A percentile compares a stretch with the other conserved stretches of the same genome.
phyloP scores from a whole-genome alignment of 2,113 vertebrate species.

The Oreochromis niloticus region DNA sequence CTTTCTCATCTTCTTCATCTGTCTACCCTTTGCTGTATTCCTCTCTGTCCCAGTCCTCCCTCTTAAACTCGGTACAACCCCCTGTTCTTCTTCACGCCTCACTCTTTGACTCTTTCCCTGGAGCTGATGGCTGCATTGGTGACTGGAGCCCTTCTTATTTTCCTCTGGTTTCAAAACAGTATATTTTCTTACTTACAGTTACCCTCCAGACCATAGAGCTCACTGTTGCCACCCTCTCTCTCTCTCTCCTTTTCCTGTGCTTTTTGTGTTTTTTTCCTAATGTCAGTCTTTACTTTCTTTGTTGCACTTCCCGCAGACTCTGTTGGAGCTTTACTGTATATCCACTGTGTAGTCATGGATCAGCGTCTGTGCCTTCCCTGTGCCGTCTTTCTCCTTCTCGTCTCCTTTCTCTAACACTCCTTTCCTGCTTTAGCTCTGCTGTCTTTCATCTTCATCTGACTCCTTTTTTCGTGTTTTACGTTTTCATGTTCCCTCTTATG shows the following conservation, averaged over 20 bases:
- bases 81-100: neutral
- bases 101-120: neutral
- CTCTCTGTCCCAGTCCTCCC: neutral
- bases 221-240: neutral
- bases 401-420: neutral
- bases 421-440: neutral
- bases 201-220: neutral
- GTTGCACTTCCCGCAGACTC: neutral
- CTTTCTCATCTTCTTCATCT: neutral
- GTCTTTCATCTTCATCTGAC: neutral
- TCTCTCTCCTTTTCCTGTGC: neutral
- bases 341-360: slow-evolving; percentile 2
- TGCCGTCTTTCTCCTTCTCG: neutral
- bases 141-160: neutral
- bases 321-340: neutral
- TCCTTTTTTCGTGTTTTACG: neutral
- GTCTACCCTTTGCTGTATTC: neutral
- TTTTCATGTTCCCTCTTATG: neutral
- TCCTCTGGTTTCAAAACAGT: neutral
- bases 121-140: neutral
- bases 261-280: neutral
- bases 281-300: neutral
- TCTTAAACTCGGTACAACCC: neutral
- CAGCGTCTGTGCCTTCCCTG: neutral
- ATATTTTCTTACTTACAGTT: neutral